Percentiles rank a stretch among this genome's conserved stretches.
Conservation (phyloP, 2,797 vertebrate genomes). For the Acanthornis magna region DNA sequence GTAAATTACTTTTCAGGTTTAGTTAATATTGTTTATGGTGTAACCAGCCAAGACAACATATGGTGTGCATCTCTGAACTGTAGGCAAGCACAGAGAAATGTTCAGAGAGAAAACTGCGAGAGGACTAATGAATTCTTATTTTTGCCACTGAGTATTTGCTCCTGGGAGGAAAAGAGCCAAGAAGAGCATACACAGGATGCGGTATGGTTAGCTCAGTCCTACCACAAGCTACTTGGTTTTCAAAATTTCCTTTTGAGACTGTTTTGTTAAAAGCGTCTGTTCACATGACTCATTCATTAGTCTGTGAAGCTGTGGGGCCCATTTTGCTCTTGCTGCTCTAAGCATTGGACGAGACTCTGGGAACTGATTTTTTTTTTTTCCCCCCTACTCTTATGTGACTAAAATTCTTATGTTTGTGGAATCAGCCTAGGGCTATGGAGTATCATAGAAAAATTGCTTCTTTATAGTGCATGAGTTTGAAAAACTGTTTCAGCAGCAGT, state of each 20-base stretch:
- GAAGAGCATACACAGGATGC: background rate
- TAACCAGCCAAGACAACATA: background rate
- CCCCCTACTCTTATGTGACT: background rate
- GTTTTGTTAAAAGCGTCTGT: background rate
- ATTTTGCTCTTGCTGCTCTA: background rate
- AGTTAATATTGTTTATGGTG: background rate
- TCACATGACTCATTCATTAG: conserved; percentile 13
- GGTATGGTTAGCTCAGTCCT: background rate
- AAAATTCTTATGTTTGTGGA: background rate
- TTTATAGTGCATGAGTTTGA: background rate
- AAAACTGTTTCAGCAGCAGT: background rate
- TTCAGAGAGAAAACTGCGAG: background rate
- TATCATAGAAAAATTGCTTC: background rate
- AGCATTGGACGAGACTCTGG: background rate
- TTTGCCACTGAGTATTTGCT: background rate
- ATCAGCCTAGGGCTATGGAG: background rate
- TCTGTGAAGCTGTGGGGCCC: background rate
- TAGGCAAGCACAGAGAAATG: background rate
- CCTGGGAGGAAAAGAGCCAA: background rate
- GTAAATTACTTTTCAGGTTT: background rate
- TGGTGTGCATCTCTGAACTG: background rate
- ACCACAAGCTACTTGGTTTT: conserved; percentile 1
- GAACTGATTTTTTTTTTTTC: background rate
- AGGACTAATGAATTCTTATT: background rate
- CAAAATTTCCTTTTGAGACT: background rate